phyloP scores from a whole-genome alignment of 37 sponge, comb jelly and placozoan genomes.

The Chondrosia reniformis region DNA sequence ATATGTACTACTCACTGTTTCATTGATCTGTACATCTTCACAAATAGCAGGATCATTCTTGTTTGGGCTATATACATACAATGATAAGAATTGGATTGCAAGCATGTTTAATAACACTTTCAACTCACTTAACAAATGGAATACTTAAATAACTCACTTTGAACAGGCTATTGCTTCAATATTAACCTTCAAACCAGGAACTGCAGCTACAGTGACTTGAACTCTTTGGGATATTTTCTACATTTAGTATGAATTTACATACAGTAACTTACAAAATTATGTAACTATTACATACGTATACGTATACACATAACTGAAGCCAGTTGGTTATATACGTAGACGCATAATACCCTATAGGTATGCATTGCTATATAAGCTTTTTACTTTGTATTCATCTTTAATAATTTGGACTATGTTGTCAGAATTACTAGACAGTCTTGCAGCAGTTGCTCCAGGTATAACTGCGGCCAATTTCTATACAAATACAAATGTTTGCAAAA shows the following conservation, averaged over 20 bases:
- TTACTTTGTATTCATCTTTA: slow-evolving; percentile 28
- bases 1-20: too few relatives aligned
- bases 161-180: background rate
- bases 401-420: slow-evolving; percentile 28
- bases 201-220: background rate
- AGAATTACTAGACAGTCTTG: slow-evolving; percentile 21
- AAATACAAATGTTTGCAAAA: too few relatives aligned
- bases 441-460: slow-evolving; percentile 16
- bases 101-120: too few relatives aligned
- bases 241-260: background rate
- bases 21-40: too few relatives aligned
- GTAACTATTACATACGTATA: background rate
- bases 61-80: too few relatives aligned
- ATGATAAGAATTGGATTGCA: too few relatives aligned
- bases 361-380: background rate
- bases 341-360: background rate
- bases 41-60: too few relatives aligned
- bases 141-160: background rate
- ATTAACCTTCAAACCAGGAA: background rate
- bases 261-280: background rate
- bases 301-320: background rate
- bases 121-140: too few relatives aligned
- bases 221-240: slow-evolving; percentile 18
- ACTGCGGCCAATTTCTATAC: slow-evolving; percentile 13
- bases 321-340: background rate